Evolutionary conservation across 64 coral and sea anemone genomes (phyloP).

Genomic region (Cladopsammia gracilis): DNA sequence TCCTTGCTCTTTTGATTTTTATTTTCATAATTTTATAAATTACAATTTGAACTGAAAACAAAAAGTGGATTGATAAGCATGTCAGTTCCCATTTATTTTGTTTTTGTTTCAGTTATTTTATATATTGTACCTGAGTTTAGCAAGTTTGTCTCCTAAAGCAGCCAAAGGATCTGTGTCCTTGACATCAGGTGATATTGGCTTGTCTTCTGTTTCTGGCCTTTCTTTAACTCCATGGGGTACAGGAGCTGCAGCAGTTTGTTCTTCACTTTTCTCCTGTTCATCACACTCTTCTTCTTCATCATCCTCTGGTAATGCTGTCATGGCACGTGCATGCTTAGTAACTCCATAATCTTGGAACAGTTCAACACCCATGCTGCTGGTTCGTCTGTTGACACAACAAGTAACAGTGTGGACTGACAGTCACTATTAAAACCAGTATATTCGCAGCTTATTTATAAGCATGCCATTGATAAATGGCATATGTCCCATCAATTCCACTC

Average conservation of each 20-base stretch:
- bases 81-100: too few species aligned
- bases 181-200: background rate
- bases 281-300: conserved; percentile 21
- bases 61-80: too few species aligned
- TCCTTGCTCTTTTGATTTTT: too few species aligned
- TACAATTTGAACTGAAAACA: too few species aligned
- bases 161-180: conserved; percentile 50
- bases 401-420: too few species aligned
- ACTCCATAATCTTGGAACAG: conserved; percentile 35
- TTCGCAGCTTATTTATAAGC: too few species aligned
- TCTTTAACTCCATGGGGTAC: background rate
- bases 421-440: too few species aligned
- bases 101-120: background rate
- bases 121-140: conserved; percentile 53
- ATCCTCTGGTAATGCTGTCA: conserved; percentile 4
- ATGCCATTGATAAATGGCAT: too few species aligned
- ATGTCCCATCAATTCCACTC: background rate
- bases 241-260: background rate
- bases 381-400: conserved; percentile 52
- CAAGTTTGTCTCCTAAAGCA: conserved; percentile 42
- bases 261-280: conserved; percentile 52
- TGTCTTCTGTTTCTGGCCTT: conserved; percentile 15
- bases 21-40: too few species aligned
- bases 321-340: background rate
- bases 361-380: conserved; percentile 69